A percentile compares a stretch with the other conserved stretches of the same genome.
These are phyloP conservation scores for Amorpha juglandis DNA, from an alignment of 2,888 invertebrate species.

Conservation along the genomic window DNA sequence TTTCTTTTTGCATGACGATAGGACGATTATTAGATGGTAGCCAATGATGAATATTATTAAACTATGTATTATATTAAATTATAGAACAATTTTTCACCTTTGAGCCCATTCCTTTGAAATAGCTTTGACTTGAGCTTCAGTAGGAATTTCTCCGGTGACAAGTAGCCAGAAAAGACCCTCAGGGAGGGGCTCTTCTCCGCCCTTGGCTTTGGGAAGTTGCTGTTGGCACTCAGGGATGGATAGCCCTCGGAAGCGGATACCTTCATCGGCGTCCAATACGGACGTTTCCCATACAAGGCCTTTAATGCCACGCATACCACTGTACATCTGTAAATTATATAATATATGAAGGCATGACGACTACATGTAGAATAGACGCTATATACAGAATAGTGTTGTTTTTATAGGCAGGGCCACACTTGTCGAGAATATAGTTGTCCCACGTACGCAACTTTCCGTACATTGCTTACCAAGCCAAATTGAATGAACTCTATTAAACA, in stretches of 20 bases:
- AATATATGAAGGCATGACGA: background rate
- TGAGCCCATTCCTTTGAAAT: conserved; percentile 92
- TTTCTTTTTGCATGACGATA: background rate
- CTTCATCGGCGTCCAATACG: conserved; percentile 96
- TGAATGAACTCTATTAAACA: conserved; percentile 15
- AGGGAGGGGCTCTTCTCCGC: conserved; percentile 89
- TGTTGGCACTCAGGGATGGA: conserved; percentile 94
- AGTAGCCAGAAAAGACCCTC: conserved; percentile 93
- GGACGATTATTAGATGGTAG: background rate
- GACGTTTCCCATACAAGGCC: conserved; percentile 98
- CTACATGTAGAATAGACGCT: background rate
- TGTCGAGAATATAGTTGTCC: too few species aligned
- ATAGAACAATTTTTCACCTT: conserved; percentile 52
- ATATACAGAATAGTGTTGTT: background rate
- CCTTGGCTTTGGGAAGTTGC: conserved; percentile 87
- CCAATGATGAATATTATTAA: too few species aligned
- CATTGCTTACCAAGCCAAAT: too few species aligned
- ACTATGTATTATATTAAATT: background rate
- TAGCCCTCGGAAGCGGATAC: conserved; percentile 96
- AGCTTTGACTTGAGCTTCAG: conserved; percentile 87
- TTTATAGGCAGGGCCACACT: too few species aligned
- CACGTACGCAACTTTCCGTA: too few species aligned
- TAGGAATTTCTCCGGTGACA: conserved; percentile 90
- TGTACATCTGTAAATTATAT: conserved; percentile 87
- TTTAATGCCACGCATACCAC: conserved; percentile 98